Percentiles rank a stretch among this genome's conserved stretches.
Evolutionary conservation across 1,140 invertebrate genomes (phyloP).

Genomic region (Bemisia tabaci): DNA sequence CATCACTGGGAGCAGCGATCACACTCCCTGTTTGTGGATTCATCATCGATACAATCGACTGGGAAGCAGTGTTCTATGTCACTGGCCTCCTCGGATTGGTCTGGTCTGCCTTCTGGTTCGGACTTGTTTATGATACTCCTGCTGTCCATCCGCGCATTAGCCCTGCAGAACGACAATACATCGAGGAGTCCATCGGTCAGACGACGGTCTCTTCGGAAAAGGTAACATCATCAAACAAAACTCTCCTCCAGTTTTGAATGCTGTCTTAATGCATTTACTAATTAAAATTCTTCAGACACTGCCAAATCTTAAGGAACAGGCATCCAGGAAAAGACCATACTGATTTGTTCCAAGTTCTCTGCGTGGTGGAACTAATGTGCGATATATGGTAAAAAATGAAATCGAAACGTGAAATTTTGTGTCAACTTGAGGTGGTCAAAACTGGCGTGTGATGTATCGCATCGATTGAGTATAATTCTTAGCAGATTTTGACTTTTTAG

Average conservation of each 20-base stretch:
- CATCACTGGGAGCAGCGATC: slow-evolving; percentile 64
- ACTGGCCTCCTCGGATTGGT: slow-evolving; percentile 59
- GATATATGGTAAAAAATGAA: no score
- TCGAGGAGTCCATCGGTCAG: slow-evolving; percentile 47
- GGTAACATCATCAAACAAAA: no score
- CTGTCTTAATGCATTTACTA: neutral
- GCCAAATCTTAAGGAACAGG: no score
- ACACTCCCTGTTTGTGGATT: slow-evolving; percentile 70
- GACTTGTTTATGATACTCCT: slow-evolving; percentile 72
- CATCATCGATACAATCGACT: slow-evolving; percentile 59
- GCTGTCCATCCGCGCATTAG: slow-evolving; percentile 73
- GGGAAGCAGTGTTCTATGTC: slow-evolving; percentile 74
- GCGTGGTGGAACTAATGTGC: no score
- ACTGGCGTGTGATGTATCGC: no score
- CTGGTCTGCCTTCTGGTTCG: slow-evolving; percentile 75
- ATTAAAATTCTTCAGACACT: neutral
- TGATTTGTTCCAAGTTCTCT: no score
- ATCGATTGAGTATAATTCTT: no score
- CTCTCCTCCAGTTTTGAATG: neutral
- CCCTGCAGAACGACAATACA: slow-evolving; percentile 60
- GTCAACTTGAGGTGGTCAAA: no score
- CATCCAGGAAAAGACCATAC: no score
- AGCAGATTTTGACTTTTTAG: no score
- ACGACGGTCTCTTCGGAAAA: neutral
- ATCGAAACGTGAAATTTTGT: no score